These are phyloP conservation scores for Hyles euphorbiae DNA, from an alignment of 1,140 invertebrate species.

Conservation along the genomic window DNA sequence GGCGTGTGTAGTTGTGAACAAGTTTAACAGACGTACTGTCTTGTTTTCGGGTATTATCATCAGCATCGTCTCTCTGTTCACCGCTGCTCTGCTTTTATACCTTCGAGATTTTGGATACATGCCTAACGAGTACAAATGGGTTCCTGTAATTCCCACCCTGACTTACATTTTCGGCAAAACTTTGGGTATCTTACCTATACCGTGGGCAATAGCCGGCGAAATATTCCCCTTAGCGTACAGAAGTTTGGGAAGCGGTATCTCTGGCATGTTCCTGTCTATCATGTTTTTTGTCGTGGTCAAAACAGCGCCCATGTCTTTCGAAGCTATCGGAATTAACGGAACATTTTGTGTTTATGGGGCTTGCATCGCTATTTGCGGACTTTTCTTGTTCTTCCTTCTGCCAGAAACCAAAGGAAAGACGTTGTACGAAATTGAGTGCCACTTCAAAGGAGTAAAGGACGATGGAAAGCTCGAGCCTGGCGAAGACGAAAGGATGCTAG, in stretches of 20 bases:
- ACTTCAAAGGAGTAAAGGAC: slow-evolving; percentile 48
- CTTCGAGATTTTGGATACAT: slow-evolving; percentile 51
- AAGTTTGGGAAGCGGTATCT: slow-evolving; percentile 73
- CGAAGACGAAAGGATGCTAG: slow-evolving; percentile 59
- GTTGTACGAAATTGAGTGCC: slow-evolving; percentile 79
- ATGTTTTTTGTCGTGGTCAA: slow-evolving; percentile 81
- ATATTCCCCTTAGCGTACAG: slow-evolving; percentile 73
- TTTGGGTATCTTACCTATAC: slow-evolving; percentile 72
- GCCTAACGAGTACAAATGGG: slow-evolving; percentile 54
- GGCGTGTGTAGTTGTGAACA: slow-evolving; percentile 57
- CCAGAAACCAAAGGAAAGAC: slow-evolving; percentile 83
- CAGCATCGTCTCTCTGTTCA: slow-evolving; percentile 43
- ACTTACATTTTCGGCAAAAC: slow-evolving; percentile 63
- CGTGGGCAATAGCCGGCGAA: slow-evolving; percentile 77
- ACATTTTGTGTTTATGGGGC: slow-evolving; percentile 79
- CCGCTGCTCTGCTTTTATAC: slow-evolving; percentile 45
- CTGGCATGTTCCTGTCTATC: slow-evolving; percentile 77
- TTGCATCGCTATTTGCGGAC: slow-evolving; percentile 75
- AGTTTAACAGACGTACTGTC: slow-evolving; percentile 48
- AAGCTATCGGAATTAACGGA: slow-evolving; percentile 71
- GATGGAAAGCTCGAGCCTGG: slow-evolving; percentile 21
- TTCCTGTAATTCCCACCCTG: slow-evolving; percentile 50
- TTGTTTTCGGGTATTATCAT: slow-evolving; percentile 55
- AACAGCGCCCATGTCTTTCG: slow-evolving; percentile 75
- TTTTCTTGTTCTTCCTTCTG: slow-evolving; percentile 77